Base-by-base conservation (phyloP, 2,797 vertebrate species). In the Trachops cirrhosus region DNA sequence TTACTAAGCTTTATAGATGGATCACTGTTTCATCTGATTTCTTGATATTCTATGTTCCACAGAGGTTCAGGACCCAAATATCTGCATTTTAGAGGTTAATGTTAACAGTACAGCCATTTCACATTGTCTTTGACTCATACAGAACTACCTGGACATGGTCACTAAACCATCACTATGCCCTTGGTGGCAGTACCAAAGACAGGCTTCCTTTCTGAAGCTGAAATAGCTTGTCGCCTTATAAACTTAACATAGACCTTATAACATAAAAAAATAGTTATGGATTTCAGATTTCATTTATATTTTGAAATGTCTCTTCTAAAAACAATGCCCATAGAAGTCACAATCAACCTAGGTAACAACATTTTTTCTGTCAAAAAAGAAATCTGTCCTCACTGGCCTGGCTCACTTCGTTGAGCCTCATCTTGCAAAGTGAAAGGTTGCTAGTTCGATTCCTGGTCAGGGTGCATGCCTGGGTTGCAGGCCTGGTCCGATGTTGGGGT, bases 261-360 rank as follows among this genome's bases (percentile, higher is more conserved):
- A 89, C 21, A 62, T 68, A 90, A 91, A 94, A 94, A 94, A 26
- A 44, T 52, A 59, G 11, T 79, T 74, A 52, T 87, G 39, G 52
- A 91, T 88, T 94, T 71, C 39, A 24, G 24, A 87, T 85, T 59
- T 79, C 82, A 86, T 54, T 71, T 89, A 94, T 46, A 73, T 89
- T 89, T 39, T 89, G 41, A 80, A 71, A 64, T 52, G 32, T 59
- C 62, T 74, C 37, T 84, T 84, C 84, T 86, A 87, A 93, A 74
- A 88, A 89, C 24, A 93, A n/a, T 93, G 77, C 62, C 44, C 46
- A 94, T 52, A 57, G 5, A 91, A 71, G 21, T 52, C 54, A 82
- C 75, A 87, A 32, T 74, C 75, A 86, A 32, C 16, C 78, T 71
- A 89, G 18, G 8, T 26, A 54, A 54, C 16, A 83, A 37, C 44